Conservation (phyloP, 2,888 invertebrate species). For the Tetragonisca angustula region DNA sequence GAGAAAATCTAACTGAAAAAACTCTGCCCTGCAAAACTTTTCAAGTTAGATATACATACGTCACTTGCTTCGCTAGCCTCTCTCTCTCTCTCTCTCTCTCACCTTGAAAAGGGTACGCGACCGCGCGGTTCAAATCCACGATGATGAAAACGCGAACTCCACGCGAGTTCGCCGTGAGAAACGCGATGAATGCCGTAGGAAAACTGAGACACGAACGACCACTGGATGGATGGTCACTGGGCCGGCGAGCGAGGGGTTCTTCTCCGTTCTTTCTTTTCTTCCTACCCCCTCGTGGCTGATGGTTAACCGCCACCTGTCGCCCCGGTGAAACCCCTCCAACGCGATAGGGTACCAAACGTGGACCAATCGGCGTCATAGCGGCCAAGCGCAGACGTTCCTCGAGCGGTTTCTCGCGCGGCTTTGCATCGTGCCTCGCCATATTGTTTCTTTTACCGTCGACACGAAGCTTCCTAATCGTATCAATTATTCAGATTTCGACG, state of each 20-base stretch:
- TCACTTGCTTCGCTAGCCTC: too few species aligned
- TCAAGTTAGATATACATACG: not conserved
- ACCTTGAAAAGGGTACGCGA: conserved; percentile 45
- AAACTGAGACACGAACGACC: conserved; percentile 18
- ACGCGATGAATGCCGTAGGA: conserved; percentile 2
- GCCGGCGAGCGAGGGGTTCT: not conserved
- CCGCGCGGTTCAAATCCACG: conserved; percentile 31
- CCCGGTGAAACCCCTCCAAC: conserved; percentile 42
- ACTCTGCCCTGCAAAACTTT: not conserved
- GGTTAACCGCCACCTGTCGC: conserved; percentile 32
- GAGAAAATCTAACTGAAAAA: not conserved
- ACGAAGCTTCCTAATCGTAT: conserved; percentile 60
- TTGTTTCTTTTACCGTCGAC: conserved; percentile 60
- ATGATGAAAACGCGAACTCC: conserved; percentile 28
- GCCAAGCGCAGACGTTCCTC: conserved; percentile 65
- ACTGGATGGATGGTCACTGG: conserved; percentile 11
- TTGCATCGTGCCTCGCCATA: conserved; percentile 62
- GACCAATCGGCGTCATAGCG: conserved; percentile 76
- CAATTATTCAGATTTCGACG: conserved; percentile 71
- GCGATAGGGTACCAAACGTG: conserved; percentile 75
- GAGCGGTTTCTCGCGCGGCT: conserved; percentile 28
- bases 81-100: conserved; percentile 17
- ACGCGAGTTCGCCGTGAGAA: conserved; percentile 15
- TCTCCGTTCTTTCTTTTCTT: conserved; percentile 4
- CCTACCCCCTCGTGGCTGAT: not conserved